Conservation (phyloP, 2,113 vertebrate genomes). For the Pollachius pollachius region DNA sequence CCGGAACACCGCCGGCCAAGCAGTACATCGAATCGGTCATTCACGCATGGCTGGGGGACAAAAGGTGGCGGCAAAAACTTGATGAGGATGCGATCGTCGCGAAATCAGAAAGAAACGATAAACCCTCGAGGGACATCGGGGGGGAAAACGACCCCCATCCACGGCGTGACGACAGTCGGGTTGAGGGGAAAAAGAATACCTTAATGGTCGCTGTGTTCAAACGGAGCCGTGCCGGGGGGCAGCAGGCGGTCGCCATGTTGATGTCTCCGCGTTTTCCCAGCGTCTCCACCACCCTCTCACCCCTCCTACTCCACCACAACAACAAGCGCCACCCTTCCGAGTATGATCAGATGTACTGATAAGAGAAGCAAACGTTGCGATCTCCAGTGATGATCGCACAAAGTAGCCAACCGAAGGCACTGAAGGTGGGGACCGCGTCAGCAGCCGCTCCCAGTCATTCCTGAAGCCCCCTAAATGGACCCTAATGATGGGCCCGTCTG, state of each 20-base stretch:
- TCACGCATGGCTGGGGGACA: too few species aligned
- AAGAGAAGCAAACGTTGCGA: too few species aligned
- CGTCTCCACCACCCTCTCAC: conserved; percentile 13
- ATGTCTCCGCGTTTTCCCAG: conserved; percentile 37
- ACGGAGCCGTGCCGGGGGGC: conserved; percentile 25
- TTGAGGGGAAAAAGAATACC: conserved; percentile 35
- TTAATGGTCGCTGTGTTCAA: conserved; percentile 37
- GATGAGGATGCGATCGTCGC: too few species aligned
- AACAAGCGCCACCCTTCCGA: background rate
- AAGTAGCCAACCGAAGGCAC: too few species aligned
- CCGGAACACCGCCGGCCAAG: background rate
- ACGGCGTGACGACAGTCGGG: background rate
- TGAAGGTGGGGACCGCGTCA: too few species aligned
- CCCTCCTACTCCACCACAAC: background rate
- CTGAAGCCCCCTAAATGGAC: conserved; percentile 5
- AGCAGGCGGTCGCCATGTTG: conserved; percentile 73
- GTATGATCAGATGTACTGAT: too few species aligned
- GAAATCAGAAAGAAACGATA: background rate
- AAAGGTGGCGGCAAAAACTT: too few species aligned
- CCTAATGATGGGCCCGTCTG: conserved; percentile 29
- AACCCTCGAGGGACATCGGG: background rate
- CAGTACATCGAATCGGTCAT: too few species aligned
- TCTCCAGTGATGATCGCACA: too few species aligned
- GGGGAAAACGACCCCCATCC: background rate
- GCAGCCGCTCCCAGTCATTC: too few species aligned